These are phyloP conservation scores for Nycticorax nycticorax DNA, from an alignment of 2,113 vertebrate species.

Conservation along the genomic window DNA sequence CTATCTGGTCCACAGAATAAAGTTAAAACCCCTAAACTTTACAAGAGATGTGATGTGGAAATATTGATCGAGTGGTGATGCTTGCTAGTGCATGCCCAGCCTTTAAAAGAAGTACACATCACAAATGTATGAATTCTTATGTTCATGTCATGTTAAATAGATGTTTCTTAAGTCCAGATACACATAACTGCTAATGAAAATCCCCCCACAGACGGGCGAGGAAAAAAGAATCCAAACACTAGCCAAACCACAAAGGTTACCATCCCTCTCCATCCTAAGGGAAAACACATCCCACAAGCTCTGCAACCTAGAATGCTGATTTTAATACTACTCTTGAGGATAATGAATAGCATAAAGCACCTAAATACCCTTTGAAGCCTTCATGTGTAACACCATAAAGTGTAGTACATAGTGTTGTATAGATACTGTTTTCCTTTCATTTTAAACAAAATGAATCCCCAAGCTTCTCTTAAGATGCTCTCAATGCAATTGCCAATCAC, in stretches of 20 bases:
- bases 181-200: background rate
- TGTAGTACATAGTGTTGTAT: background rate
- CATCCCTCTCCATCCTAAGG: background rate
- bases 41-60: background rate
- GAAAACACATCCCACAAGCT: background rate
- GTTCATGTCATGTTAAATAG: background rate
- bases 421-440: background rate
- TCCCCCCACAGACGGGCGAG: background rate
- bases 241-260: background rate
- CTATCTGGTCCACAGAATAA: background rate
- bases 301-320: background rate
- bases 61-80: background rate
- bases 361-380: background rate
- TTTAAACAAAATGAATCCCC: background rate
- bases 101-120: background rate
- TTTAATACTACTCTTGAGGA: background rate
- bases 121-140: background rate
- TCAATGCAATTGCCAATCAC: background rate
- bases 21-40: background rate
- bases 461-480: background rate
- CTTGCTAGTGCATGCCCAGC: background rate
- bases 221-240: background rate
- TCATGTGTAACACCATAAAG: background rate
- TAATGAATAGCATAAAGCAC: background rate
- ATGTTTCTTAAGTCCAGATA: background rate